Base-by-base conservation (phyloP, 1,140 invertebrate species). In the Rhopalosiphum padi region DNA sequence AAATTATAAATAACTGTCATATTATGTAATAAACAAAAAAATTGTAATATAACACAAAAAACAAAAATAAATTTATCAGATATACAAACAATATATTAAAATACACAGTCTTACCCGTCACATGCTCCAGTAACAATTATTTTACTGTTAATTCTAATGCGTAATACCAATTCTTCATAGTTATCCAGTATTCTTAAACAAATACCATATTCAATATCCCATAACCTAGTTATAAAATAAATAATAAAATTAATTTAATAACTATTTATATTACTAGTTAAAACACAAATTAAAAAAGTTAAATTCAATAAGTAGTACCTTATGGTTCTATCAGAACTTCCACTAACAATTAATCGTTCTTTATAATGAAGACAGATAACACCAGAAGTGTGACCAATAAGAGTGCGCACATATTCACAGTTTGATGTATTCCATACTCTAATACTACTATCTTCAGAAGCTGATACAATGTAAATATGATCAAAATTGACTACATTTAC, bases 401-500 rank as follows among this genome's bases (percentile, higher is more conserved):
- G 96, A 83, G 99, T 99, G 88, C 99, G 97, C n/a, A 99, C 98
- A 96, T 99, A 99, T 96, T 99, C 99, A 96, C 99, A 99, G 41
- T 97, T 98, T 53, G 98, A 98, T 55, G 99, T 99, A 95, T 98
- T 99, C 99, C 99, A 99, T 93, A 99, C 98, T 97, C 99, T 99
- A 94, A 99, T 99, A 94, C 99, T 99, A 94, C 99, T 96, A 96
- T 99, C 99, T 93, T 99, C 99, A 95, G 98, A 99, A n/a, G 99
- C 99, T 85, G 98, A 99, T 94, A 99, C 99, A 94, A 99, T 99
- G 95, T 99, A 99, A 95, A 99, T 99, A 95, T 99, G 98, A 96
- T 99, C 99, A 96, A 99, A 99, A 96, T 99, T 99, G 4, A 99
- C 99, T 60, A 99, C 99, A 96, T 99, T 99, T 43, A 99, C 99